These are phyloP conservation scores for Platycheirus rosarum DNA, from an alignment of 2,888 invertebrate species.

Conservation along the genomic window DNA sequence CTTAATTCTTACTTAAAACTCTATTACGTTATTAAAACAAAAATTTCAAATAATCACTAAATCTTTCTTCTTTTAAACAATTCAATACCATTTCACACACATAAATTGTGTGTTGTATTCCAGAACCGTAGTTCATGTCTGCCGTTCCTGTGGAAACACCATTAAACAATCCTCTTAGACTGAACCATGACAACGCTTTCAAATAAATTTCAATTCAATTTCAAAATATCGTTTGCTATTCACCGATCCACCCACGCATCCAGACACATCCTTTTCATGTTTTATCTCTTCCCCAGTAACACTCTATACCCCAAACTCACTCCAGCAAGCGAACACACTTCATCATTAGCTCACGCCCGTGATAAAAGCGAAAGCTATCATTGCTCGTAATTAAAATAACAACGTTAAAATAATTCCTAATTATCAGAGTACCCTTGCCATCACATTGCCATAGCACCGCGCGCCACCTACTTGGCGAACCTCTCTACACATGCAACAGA, in stretches of 20 bases:
- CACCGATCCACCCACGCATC: neutral
- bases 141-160: slow-evolving; percentile 10
- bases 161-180: slow-evolving; percentile 21
- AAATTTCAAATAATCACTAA: no score
- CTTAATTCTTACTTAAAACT: no score
- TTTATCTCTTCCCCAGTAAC: neutral
- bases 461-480: neutral
- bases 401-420: slow-evolving; percentile 73
- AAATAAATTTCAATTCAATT: slow-evolving; percentile 34
- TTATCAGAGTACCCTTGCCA: slow-evolving; percentile 53
- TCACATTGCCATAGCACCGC: neutral
- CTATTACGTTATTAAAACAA: no score
- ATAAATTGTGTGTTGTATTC: no score
- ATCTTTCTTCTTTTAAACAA: no score
- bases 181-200: slow-evolving; percentile 25
- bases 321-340: slow-evolving; percentile 23
- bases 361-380: slow-evolving; percentile 72
- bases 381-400: slow-evolving; percentile 70
- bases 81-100: no score
- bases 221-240: slow-evolving; percentile 27
- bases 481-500: neutral
- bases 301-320: neutral
- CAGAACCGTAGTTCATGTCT: no score
- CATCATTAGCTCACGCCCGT: slow-evolving; percentile 47
- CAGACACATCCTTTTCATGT: neutral